Conservation (phyloP, 2,888 invertebrate genomes). For the Micoletzkya japonica region DNA sequence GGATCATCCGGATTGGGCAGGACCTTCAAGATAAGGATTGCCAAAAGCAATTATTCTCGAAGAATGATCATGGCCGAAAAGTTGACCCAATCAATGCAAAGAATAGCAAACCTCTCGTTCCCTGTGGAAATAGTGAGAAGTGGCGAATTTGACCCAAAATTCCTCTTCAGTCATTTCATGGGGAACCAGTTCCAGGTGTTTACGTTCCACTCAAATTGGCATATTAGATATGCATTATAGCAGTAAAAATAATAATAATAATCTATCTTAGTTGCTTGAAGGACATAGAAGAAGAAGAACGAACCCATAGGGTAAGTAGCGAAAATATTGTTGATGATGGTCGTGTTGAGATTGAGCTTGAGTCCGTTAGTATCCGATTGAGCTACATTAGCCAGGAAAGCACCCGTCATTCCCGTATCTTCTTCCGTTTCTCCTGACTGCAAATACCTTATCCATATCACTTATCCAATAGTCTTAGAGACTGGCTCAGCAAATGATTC, state of each 20-base stretch:
- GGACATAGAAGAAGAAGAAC: background rate
- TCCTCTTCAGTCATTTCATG: constrained; percentile 90
- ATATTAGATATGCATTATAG: background rate
- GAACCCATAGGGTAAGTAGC: constrained; percentile 90
- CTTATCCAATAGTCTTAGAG: background rate
- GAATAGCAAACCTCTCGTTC: constrained; percentile 75
- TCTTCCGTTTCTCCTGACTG: constrained; percentile 48
- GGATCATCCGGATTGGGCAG: constrained; percentile 77
- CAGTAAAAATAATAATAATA: background rate
- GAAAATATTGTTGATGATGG: constrained; percentile 96
- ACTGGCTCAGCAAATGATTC: too few species aligned
- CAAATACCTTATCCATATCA: constrained; percentile 3
- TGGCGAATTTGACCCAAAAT: constrained; percentile 99
- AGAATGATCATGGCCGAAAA: too few species aligned
- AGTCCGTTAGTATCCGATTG: constrained; percentile 60
- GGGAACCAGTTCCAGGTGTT: constrained; percentile 94
- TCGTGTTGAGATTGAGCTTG: constrained; percentile 87
- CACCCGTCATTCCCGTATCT: constrained; percentile 79
- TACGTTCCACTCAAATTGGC: constrained; percentile 78
- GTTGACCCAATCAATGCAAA: background rate
- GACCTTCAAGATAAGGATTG: constrained; percentile 27
- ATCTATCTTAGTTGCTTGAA: too few species aligned
- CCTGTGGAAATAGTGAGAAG: constrained; percentile 85
- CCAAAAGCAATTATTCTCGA: background rate
- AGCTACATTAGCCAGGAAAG: constrained; percentile 68